Evolutionary conservation across 2,113 vertebrate genomes (phyloP), one percentile per base, ranked within the genome.

Genomic region (Myocastor coypus): DNA sequence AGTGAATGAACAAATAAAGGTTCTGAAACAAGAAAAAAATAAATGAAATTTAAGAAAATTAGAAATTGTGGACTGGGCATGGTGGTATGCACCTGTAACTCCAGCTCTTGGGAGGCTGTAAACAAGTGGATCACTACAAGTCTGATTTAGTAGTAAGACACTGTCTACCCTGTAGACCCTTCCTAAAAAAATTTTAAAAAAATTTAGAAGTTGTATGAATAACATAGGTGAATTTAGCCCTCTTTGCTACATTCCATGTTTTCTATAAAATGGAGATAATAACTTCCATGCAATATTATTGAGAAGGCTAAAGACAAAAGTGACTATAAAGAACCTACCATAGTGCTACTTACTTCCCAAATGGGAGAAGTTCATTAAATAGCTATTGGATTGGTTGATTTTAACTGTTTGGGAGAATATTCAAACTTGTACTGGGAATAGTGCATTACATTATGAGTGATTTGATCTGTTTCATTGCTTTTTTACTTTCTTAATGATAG

Each of bases 401-500:
- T 12, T n/a, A 91, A 66, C 34, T 77, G 32, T 59, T 86, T 59
- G 55, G 69, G 16, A 37, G 16, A 75, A 24, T 87, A 73, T 78
- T 90, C 26, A 63, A 50, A 52, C 66, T 32, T 52, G 73, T 52
- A 37, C 64, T 83, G 28, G 14, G 17, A 42, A 77, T 28, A 37
- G 57, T 80, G 5, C n/a, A 69, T 77, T 63, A 77, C 28, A 32
- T 7, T 26, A n/a, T 92, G 61, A 46, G 83, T 28, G 63, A 82
- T 85, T 81, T 40, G 46, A 30, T 71, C 14, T 73, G 28, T 94
- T 88, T 82, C 55, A 32, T 61, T 52, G 46, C 11, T 84, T 12
- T 89, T 83, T 77, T 92, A 42, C 9, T 94, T 96, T 90, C 61
- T 88, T 83, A 89, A 40, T 46, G 61, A 46, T 92, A 37, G 19